These are phyloP conservation scores for Villa cingulata DNA, from an alignment of 2,888 invertebrate species.

Conservation along the genomic window DNA sequence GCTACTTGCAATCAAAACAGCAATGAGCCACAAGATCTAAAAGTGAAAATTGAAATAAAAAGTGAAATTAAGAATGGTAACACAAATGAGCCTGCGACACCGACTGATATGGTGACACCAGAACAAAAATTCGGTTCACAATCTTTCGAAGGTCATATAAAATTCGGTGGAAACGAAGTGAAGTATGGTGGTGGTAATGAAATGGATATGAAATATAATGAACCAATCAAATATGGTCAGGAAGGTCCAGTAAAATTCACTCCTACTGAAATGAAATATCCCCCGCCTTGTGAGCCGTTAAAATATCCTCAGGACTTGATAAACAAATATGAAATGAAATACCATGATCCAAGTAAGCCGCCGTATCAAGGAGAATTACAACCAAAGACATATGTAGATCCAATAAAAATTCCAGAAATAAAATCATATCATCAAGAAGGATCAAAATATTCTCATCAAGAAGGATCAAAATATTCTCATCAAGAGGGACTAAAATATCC, in stretches of 20 bases:
- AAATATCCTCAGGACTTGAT: constrained; percentile 12
- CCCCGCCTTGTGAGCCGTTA: constrained; percentile 20
- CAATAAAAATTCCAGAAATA: constrained; percentile 31
- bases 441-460: constrained; percentile 16
- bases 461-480: constrained; percentile 15
- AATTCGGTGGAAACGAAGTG: constrained; percentile 14
- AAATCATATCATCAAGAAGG: constrained; percentile 24
- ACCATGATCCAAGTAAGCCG: constrained; percentile 19
- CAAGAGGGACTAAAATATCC: constrained; percentile 7
- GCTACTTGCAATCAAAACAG: constrained; percentile 35
- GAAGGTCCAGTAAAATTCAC: constrained; percentile 22
- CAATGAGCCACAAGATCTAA: constrained; percentile 56
- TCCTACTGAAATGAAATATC: constrained; percentile 39
- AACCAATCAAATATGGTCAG: constrained; percentile 27
- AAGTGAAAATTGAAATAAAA: constrained; percentile 54
- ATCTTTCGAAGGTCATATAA: constrained; percentile 19
- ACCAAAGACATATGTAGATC: constrained; percentile 19
- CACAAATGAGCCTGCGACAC: constrained; percentile 26
- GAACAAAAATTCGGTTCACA: constrained; percentile 40
- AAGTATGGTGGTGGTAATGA: constrained; percentile 20
- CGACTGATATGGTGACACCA: constrained; percentile 35
- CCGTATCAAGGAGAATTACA: constrained; percentile 25
- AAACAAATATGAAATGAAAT: constrained; percentile 34
- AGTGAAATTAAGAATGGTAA: constrained; percentile 26
- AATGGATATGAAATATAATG: constrained; percentile 30